phyloP scores from a whole-genome alignment of 2,888 invertebrate species.

The Deilephila elpenor region DNA sequence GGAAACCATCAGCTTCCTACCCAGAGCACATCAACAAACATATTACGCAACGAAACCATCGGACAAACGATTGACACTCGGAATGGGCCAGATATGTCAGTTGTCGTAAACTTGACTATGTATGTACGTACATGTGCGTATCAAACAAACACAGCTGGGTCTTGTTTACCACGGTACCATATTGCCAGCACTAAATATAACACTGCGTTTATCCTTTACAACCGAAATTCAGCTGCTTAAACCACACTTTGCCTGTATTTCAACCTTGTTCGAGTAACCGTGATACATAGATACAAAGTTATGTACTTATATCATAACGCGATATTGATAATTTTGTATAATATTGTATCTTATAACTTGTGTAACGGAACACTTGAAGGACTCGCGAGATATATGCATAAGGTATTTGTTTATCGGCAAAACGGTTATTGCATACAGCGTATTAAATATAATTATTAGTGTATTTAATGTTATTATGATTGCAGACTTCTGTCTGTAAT shows the following conservation, averaged over 20 bases:
- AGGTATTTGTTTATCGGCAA: neutral
- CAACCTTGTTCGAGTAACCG: too few species aligned
- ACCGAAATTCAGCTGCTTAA: neutral
- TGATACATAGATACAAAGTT: too few species aligned
- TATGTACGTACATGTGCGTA: conserved; percentile 8
- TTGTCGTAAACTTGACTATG: neutral
- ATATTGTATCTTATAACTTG: neutral
- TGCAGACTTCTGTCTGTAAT: too few species aligned
- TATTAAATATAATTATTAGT: too few species aligned
- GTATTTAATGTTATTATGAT: too few species aligned
- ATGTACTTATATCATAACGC: too few species aligned
- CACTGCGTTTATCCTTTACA: neutral
- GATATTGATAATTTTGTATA: neutral
- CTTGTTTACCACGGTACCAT: conserved; percentile 5
- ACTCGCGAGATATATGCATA: neutral
- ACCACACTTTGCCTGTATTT: neutral
- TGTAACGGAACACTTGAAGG: neutral
- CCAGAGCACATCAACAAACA: too few species aligned
- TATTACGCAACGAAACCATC: neutral
- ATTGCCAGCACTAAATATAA: neutral
- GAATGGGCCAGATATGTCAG: neutral
- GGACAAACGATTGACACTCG: neutral
- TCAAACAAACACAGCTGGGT: conserved; percentile 20
- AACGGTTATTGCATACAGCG: neutral
- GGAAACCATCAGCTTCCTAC: too few species aligned